Evolutionary conservation across 2,113 vertebrate species (phyloP), one percentile per base, ranked within the genome.

Genomic region (Stomatorhinus ivindoensis): DNA sequence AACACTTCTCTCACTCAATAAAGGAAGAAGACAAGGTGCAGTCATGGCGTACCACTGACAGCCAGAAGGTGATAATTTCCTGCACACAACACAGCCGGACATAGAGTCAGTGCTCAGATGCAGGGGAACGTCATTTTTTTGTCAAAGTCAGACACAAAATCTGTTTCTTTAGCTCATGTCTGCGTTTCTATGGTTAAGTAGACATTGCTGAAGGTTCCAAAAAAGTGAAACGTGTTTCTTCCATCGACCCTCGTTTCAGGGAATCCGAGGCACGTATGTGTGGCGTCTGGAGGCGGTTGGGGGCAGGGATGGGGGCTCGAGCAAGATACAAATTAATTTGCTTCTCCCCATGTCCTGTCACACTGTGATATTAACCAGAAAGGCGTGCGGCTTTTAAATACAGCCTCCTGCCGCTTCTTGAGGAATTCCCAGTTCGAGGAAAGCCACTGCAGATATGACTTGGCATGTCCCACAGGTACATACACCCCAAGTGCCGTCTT

Each of bases 351-450:
- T 65, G 90, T 90, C 93, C 92, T 93, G 93, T 93, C 92, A 92
- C 93, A 50, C 84, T 82, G 87, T 95, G 95, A 96, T 93, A 91
- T 93, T 95, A 93, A 94, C 93, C 95, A 95, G 96, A 94, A 76
- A 92, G 93, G 94, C 93, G 92, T 92, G 94, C 92, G 93, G 92
- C 92, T 93, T 94, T 80, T 42, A 89, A 89, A 87, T 11, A 17
- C 19, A 10, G 11, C 15, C 1, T 51, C 15, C 46, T 17, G 9
- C 11, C 46, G 19, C 13, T n/a, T 86, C 83, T 53, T 46, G 27
- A n/a, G 88, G 50, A 89, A 58, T 65, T 89, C 65, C 61, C 19
- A 47, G 73, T 55, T 47, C 9, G 44, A 86, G 58, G 10, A 48
- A 55, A 80, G 35, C 11, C 58, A 31, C 61, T n/a, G 65, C 27